A percentile compares a stretch with the other conserved stretches of the same genome.
Evolutionary conservation across 2,888 invertebrate species (phyloP).

Genomic region (Cataglyphis cursor): DNA sequence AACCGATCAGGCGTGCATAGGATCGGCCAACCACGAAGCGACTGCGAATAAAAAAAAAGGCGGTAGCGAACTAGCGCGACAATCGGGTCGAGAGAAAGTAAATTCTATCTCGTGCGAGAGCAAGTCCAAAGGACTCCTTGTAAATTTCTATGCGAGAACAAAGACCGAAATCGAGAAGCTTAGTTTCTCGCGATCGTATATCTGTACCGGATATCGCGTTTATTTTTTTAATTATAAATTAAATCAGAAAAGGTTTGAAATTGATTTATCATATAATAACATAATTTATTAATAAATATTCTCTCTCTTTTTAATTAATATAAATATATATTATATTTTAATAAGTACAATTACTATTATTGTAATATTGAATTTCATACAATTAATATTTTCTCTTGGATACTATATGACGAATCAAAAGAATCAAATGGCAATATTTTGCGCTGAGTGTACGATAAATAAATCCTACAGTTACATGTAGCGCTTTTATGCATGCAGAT

Average conservation of each 20-base stretch:
- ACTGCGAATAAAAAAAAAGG: constrained; percentile 61
- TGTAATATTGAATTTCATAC: background rate
- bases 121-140: constrained; percentile 30
- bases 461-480: background rate
- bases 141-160: constrained; percentile 15
- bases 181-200: constrained; percentile 1
- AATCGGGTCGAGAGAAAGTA: constrained; percentile 73
- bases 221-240: background rate
- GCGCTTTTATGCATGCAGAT: background rate
- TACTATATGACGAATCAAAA: background rate
- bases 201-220: constrained; percentile 20
- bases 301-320: background rate
- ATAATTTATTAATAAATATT: background rate
- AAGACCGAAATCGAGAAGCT: constrained; percentile 11
- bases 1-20: constrained; percentile 71
- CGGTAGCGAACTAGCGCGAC: constrained; percentile 54
- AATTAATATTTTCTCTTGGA: background rate
- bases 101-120: constrained; percentile 41
- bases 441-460: constrained; percentile 7
- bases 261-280: background rate
- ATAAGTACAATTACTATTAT: too few species aligned
- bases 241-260: background rate
- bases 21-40: constrained; percentile 66
- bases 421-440: background rate
- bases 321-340: background rate